Percentiles rank a stretch among this genome's conserved stretches.
Evolutionary conservation across 2,797 vertebrate genomes (phyloP).

Genomic region (Apodemus agrarius): DNA sequence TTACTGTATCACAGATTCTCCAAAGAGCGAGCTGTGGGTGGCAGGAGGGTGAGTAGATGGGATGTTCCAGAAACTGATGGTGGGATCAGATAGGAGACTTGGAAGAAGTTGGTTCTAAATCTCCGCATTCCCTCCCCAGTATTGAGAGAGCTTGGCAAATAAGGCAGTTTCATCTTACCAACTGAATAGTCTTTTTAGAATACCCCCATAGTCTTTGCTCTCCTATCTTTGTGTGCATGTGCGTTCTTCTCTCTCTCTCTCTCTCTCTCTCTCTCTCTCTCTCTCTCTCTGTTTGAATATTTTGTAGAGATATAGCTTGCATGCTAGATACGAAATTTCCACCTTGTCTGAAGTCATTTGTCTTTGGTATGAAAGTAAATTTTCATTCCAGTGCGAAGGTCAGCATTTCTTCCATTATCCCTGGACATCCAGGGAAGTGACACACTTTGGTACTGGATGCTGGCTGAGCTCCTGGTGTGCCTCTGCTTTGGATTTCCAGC

Average conservation of each 20-base stretch:
- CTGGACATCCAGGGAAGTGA: not conserved
- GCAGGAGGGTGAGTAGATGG: not conserved
- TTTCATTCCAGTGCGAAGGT: not conserved
- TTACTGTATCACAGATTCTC: not conserved
- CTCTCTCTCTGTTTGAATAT: not conserved
- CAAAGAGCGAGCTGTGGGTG: not conserved
- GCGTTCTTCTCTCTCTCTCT: no score
- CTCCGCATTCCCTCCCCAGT: not conserved
- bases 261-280: no score
- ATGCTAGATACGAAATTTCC: conserved; percentile 12
- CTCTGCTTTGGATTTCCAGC: conserved; percentile 19
- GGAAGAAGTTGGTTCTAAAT: not conserved
- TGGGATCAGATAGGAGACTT: not conserved
- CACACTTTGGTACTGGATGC: not conserved
- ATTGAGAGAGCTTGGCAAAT: not conserved
- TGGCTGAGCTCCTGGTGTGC: not conserved
- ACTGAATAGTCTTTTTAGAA: not conserved
- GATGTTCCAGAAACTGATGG: not conserved
- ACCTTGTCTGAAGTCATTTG: not conserved
- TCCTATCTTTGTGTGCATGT: not conserved
- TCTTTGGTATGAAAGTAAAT: conserved; percentile 51
- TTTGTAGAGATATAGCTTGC: conserved; percentile 1
- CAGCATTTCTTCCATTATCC: not conserved
- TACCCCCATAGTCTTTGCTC: not conserved
- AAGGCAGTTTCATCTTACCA: not conserved